Evolutionary conservation across 1,140 invertebrate species (phyloP).

Genomic region (Plutomurus gul): DNA sequence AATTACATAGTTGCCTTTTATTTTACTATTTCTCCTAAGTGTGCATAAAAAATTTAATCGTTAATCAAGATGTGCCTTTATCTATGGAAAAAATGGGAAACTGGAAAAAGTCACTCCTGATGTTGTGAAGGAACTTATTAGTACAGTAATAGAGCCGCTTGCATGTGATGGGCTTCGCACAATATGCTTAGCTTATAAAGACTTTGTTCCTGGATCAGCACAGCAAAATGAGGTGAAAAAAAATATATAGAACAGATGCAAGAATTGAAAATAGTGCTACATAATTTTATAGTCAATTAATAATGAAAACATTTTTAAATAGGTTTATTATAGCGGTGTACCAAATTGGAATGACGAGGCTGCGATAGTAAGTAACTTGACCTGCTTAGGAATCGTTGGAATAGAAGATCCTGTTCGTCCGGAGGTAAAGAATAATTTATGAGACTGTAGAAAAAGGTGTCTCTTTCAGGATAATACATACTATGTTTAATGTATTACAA

Average conservation of each 20-base stretch:
- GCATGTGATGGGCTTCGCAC: conserved; percentile 68
- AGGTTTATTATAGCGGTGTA: conserved; percentile 66
- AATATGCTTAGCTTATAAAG: conserved; percentile 66
- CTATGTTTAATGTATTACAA: background rate
- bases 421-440: conserved; percentile 60
- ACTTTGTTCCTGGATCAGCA: conserved; percentile 59
- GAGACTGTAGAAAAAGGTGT: too few relatives aligned
- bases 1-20: background rate
- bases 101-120: conserved; percentile 58
- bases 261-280: background rate
- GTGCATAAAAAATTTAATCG: conserved; percentile 42
- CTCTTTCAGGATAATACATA: too few relatives aligned
- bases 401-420: conserved; percentile 72
- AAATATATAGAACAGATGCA: background rate
- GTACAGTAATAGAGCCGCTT: conserved; percentile 69
- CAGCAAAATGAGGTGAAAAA: conserved; percentile 51
- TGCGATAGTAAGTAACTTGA: conserved; percentile 61
- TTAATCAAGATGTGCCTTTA: conserved; percentile 61
- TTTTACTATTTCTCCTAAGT: background rate
- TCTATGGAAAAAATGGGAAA: conserved; percentile 61
- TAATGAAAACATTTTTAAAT: conserved; percentile 53
- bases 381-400: conserved; percentile 66
- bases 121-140: conserved; percentile 62
- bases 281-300: background rate
- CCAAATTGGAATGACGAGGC: conserved; percentile 69